Evolutionary conservation across 2,888 invertebrate species (phyloP), one percentile per base, ranked within the genome.

Genomic region (Campoplex capitator): DNA sequence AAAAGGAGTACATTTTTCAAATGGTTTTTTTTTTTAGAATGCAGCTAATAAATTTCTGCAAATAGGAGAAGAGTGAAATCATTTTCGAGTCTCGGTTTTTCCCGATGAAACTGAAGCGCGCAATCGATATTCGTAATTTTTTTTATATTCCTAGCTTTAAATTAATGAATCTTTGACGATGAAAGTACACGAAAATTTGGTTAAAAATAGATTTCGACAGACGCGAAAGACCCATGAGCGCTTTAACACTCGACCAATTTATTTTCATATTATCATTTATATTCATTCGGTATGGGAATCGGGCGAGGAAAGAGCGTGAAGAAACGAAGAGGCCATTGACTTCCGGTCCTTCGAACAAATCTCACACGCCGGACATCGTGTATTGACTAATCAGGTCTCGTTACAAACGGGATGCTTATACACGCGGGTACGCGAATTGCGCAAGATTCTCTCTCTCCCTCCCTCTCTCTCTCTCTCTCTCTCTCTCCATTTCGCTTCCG

Each of bases 351-450:
- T 86, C 90, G 85, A 42, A 90, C 89, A 89, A 91, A 92, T 92
- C 91, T 87, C 90, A 89, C 89, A 91, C 89, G 90, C 93, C 93
- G 93, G 93, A 93, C 91, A 93, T 93, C 88, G 92, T 91, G 92
- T 92, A 93, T 93, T 93, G 93, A 93, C 91, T 92, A 92, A 93
- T 93, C 93, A 93, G 90, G 88, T 88, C 91, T 93, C 90, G 91
- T 93, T 91, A 90, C 54, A 88, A 86, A 85, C 86, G 86, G 87
- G 87, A 87, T 83, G 86, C 88, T 85, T 80, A 83, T 73, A 79
- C 71, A 70, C 62, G 38, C 81, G 65, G 51, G 58, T 81, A 75
- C 84, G 78, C 81, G 77, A 84, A 85, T 85, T 74, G 83, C 86
- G 75, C 83, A 83, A 62, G 75, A 73, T 79, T 76, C 81, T 73